A percentile compares a stretch with the other conserved stretches of the same genome.
Conservation (phyloP, 1,140 invertebrate genomes). For the Ostrea edulis region DNA sequence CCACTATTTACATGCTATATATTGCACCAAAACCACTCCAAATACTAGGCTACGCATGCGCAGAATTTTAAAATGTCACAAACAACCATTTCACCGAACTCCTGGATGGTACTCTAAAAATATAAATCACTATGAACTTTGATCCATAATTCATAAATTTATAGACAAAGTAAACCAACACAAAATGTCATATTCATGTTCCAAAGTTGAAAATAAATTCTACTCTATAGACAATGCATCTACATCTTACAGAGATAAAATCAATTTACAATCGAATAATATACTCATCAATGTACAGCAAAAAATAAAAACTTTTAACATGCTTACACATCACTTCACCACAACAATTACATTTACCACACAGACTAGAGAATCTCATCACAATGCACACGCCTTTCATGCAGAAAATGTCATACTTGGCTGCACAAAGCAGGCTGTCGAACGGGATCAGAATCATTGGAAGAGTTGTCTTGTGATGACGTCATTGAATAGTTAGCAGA, state of each 20-base stretch:
- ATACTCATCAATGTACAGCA: background rate
- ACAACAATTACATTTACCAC: background rate
- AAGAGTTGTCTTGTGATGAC: conserved; percentile 73
- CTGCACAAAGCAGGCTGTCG: conserved; percentile 67
- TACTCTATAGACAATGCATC: background rate
- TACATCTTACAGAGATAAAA: background rate
- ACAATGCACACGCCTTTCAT: background rate
- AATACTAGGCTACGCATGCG: background rate
- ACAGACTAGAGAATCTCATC: background rate
- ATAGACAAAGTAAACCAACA: background rate
- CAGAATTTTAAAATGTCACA: background rate
- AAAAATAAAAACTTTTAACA: background rate
- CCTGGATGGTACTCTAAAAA: background rate
- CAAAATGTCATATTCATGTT: background rate
- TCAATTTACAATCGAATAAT: background rate
- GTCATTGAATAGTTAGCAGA: conserved; percentile 73
- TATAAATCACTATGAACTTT: background rate
- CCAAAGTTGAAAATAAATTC: background rate
- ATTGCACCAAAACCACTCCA: background rate
- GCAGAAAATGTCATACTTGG: conserved; percentile 65
- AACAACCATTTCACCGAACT: background rate
- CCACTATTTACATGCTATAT: background rate
- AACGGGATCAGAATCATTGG: conserved; percentile 69
- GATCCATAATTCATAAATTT: background rate
- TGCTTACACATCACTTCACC: background rate